Percentiles rank a stretch among this genome's conserved stretches.
Conservation (phyloP, 2,797 vertebrate genomes). For the Anabacerthia variegaticeps region DNA sequence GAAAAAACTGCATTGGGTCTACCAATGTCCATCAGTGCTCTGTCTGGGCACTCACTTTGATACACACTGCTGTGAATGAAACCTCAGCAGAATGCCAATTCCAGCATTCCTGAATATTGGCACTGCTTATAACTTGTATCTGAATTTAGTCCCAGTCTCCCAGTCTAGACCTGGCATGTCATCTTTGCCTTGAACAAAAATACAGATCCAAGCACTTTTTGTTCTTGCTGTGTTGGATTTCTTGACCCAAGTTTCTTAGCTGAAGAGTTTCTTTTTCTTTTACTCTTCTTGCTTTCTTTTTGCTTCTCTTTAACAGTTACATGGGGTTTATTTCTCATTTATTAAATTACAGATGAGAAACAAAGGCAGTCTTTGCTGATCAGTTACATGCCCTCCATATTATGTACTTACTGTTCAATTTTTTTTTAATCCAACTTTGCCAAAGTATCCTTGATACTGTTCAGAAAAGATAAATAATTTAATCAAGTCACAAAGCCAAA, state of each 20-base stretch:
- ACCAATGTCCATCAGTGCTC: not conserved
- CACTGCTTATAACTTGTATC: not conserved
- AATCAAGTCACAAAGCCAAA: not conserved
- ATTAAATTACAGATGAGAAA: not conserved
- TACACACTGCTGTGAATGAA: not conserved
- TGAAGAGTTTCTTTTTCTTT: not conserved
- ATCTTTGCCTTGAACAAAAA: not conserved
- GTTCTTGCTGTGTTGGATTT: not conserved
- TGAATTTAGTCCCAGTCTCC: not conserved
- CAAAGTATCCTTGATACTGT: not conserved
- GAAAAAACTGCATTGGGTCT: not conserved
- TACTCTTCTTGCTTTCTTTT: not conserved
- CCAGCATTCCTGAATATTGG: not conserved
- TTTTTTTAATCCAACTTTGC: not conserved
- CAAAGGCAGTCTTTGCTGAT: not conserved
- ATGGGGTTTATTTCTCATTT: not conserved
- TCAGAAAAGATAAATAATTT: not conserved
- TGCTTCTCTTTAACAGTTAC: not conserved
- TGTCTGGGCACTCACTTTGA: not conserved
- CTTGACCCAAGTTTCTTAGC: not conserved
- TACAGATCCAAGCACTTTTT: not conserved
- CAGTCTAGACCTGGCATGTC: not conserved
- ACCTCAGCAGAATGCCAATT: not conserved
- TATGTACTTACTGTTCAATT: accelerated
- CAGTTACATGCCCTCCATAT: not conserved